Evolutionary conservation across 2,888 invertebrate species (phyloP), one percentile per base, ranked within the genome.

Genomic region (Sinopyrophorus schimmeli): DNA sequence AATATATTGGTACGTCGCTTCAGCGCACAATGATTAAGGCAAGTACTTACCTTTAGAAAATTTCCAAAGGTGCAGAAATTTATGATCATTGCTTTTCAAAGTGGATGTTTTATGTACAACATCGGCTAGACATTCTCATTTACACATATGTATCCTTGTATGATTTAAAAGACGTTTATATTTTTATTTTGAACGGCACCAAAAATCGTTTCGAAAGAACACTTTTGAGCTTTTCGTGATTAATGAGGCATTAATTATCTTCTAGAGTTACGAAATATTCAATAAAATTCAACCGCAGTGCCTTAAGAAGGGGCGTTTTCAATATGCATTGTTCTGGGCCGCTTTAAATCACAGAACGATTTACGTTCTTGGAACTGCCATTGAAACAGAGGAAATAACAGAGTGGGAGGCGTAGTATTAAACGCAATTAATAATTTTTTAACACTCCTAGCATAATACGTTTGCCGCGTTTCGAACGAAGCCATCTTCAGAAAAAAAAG

Each of bases 121-220:
- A 41, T 46, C 31, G 31, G 40, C 40, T 58, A 61, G 59, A 60
- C 58, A 57, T 55, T 58, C 61, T 57, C 61, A 59, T 61, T 59
- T 61, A 59, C 58, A 51, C 57, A 58, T 53, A 55, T 53, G 58
- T 55, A 52, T 48, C 48, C 55, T 54, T 47, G 32, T 56, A 59
- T 59, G 60, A 61, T 61, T 61, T 61, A 61, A 54, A 53, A 49
- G 57, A 59, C 59, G 55, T 59, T 61, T 59, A 61, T 55, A 56
- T 43, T 30, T 52, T 47, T 42, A 52, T 38, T n/a, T 52, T 42
- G 12, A 43, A 40, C 30, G 30, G 32, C 24, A 27, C 28, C 28
- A 48, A 43, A 31, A 48, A 48, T 42, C 37, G 30, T 17, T 42
- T 42, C 23, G 10, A 30, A 44, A 37, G 18, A 44, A 44, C 9